Base-by-base conservation (phyloP, 1,140 invertebrate species). In the Gerris buenoi region DNA sequence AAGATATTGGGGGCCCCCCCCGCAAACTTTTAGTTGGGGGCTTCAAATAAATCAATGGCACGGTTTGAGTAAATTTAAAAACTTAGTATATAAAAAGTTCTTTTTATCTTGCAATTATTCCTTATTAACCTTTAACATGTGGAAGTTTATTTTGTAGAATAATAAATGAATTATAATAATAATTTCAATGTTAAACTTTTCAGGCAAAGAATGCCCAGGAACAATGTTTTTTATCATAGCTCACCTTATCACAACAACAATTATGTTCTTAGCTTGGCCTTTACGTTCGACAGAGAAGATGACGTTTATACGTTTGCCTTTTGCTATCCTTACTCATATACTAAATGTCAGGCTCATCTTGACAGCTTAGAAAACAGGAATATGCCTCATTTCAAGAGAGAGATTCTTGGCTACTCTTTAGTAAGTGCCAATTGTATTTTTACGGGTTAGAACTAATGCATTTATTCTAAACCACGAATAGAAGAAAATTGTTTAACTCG, bases 301-400 rank as follows among this genome's bases (percentile, higher is more conserved):
- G 89, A 91, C 72, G 84, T 94, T 1, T 97, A 95, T 75, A 93
- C 97, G 75, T 98, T 98, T 80, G 84, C 90, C 0, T 84, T 97
- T n/a, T 88, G 87, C 13, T 93, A 89, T 72, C 96, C 96, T 0
- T 99, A 98, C 77, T 93, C 93, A 1, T 98, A 97, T 79, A 89
- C 91, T 0, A 81, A 90, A 60, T 81, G 93, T 65, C 88, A 96
- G 76, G 87, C 88, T 58, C 90, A 96, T 78, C 78, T 98, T 64
- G 84, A 88, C 68, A 77, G 83, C 61, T 81, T 93, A 73, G 90
- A 90, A 74, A 81, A 83, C 73, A 84, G 75, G 73, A 81, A 78
- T 72, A 79, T 80, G 69, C 78, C 77, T 64, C 85, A 74, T 66
- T 85, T 90, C 67, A 82, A 81, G 33, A 80, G 88, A 72, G 85